A percentile compares a stretch with the other conserved stretches of the same genome.
These are phyloP conservation scores for Champsocephalus esox DNA, from an alignment of 2,797 vertebrate genomes.

Conservation along the genomic window DNA sequence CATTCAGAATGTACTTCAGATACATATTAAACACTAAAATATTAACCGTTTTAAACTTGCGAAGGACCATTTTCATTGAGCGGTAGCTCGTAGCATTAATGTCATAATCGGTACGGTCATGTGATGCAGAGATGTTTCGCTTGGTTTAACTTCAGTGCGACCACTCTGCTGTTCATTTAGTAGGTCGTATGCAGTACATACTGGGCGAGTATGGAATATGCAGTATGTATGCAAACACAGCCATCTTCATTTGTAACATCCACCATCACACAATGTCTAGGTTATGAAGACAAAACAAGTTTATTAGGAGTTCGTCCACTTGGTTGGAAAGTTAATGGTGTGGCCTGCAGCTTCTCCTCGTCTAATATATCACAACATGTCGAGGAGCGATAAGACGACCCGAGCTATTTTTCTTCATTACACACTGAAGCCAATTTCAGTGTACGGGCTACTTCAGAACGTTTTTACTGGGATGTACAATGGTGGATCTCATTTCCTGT, in stretches of 20 bases:
- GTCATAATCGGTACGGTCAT: too few relatives aligned
- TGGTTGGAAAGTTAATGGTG: slow-evolving; percentile 1
- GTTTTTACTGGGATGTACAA: slow-evolving; percentile 29
- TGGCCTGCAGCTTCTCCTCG: slow-evolving; percentile 30
- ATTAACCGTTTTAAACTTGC: too few relatives aligned
- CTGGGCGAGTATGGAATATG: too few relatives aligned
- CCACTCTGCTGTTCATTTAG: too few relatives aligned
- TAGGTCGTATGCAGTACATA: too few relatives aligned
- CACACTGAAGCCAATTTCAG: slow-evolving; percentile 3
- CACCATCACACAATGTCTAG: neutral
- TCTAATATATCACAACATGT: slow-evolving; percentile 41
- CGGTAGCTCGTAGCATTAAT: too few relatives aligned
- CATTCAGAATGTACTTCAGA: too few relatives aligned
- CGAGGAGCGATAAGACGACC: slow-evolving; percentile 11
- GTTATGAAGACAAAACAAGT: slow-evolving; percentile 2
- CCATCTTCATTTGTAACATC: neutral
- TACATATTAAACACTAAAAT: too few relatives aligned
- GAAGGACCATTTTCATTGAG: too few relatives aligned
- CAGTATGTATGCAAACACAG: too few relatives aligned
- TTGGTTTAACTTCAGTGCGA: too few relatives aligned
- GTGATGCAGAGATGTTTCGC: too few relatives aligned
- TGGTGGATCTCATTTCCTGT: slow-evolving; percentile 47
- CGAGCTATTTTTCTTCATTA: slow-evolving; percentile 49
- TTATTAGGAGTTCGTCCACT: slow-evolving; percentile 14
- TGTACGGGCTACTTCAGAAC: slow-evolving; percentile 14